Evolutionary conservation across 1,140 invertebrate genomes (phyloP).

Genomic region (Cecropterus lyciades): DNA sequence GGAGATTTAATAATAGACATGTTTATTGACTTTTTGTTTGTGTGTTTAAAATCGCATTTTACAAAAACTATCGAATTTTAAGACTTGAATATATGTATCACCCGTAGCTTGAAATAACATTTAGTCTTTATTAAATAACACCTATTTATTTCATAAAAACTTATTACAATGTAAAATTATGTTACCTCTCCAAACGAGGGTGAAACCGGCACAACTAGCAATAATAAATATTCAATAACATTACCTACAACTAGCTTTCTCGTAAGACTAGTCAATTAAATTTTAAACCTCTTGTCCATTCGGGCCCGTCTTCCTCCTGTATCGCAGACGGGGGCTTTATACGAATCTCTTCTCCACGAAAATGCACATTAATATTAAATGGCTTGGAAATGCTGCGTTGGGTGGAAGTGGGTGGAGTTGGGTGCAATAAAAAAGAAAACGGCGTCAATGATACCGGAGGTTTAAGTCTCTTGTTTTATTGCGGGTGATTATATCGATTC

Average conservation of each 20-base stretch:
- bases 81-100: too few relatives aligned
- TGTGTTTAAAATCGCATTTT: too few relatives aligned
- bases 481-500: slow-evolving; percentile 12
- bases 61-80: too few relatives aligned
- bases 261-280: slow-evolving; percentile 60
- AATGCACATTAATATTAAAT: slow-evolving; percentile 84
- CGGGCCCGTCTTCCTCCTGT: slow-evolving; percentile 62
- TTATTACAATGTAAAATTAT: too few relatives aligned
- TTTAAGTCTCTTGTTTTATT: slow-evolving; percentile 62
- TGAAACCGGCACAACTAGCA: too few relatives aligned
- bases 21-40: too few relatives aligned
- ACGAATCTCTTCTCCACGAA: slow-evolving; percentile 81
- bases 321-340: slow-evolving; percentile 78
- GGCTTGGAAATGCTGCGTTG: slow-evolving; percentile 81
- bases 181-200: too few relatives aligned
- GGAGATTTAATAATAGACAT: too few relatives aligned
- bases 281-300: slow-evolving; percentile 71
- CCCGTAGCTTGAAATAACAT: too few relatives aligned
- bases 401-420: slow-evolving; percentile 51
- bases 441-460: slow-evolving; percentile 70
- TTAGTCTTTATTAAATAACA: too few relatives aligned
- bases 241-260: slow-evolving; percentile 13
- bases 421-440: slow-evolving; percentile 76
- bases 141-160: too few relatives aligned
- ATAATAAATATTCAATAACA: too few relatives aligned